Conservation (phyloP, 1,140 invertebrate genomes). For the Pseudomyrmex flavicornis region DNA sequence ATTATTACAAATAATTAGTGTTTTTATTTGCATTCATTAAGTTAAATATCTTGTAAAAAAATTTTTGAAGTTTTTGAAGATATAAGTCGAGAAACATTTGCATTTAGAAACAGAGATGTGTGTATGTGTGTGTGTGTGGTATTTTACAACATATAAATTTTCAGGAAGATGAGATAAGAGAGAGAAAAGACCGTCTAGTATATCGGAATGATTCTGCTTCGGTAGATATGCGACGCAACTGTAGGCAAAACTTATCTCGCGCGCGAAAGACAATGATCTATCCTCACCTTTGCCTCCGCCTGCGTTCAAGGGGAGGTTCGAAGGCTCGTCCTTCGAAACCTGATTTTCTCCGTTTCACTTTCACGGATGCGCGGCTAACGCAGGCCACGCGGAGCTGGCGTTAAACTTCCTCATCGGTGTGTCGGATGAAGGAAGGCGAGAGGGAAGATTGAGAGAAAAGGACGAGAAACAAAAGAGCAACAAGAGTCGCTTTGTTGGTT, state of each 20-base stretch:
- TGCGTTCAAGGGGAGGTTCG: conserved; percentile 60
- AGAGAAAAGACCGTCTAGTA: too few relatives aligned
- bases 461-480: conserved; percentile 33
- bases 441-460: conserved; percentile 63
- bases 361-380: conserved; percentile 69
- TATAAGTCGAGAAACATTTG: too few relatives aligned
- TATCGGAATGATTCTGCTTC: not conserved
- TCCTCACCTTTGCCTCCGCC: conserved; percentile 21
- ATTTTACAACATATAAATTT: too few relatives aligned
- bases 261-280: conserved; percentile 57
- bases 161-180: not conserved
- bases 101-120: too few relatives aligned
- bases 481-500: conserved; percentile 21
- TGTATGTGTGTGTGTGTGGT: too few relatives aligned
- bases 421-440: conserved; percentile 51
- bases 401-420: conserved; percentile 62
- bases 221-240: not conserved
- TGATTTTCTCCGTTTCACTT: conserved; percentile 77
- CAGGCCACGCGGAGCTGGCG: conserved; percentile 50
- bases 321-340: conserved; percentile 75
- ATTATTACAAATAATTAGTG: too few relatives aligned
- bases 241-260: conserved; percentile 14
- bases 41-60: too few relatives aligned
- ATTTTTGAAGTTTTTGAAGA: too few relatives aligned
- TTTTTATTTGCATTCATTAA: too few relatives aligned